phyloP scores from a whole-genome alignment of 2,797 vertebrate species.

The Characodon lateralis region DNA sequence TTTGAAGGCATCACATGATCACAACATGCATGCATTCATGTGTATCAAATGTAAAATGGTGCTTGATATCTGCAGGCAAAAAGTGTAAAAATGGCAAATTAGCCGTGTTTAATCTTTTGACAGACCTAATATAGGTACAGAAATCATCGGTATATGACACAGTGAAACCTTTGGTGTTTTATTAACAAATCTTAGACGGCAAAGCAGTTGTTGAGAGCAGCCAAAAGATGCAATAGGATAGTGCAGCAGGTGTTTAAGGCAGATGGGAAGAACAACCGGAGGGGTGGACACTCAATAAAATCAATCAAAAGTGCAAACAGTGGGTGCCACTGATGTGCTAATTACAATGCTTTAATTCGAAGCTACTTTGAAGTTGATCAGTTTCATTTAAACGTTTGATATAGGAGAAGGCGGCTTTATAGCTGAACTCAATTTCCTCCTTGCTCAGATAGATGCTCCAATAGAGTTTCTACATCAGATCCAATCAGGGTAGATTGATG shows the following conservation, averaged over 20 bases:
- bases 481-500: not conserved
- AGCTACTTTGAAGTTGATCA: slow-evolving; percentile 18
- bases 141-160: not conserved
- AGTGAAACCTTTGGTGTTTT: slow-evolving; percentile 10
- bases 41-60: slow-evolving; percentile 1
- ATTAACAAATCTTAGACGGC: slow-evolving; percentile 20
- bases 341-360: slow-evolving; percentile 21
- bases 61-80: not conserved
- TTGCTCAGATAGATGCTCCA: not conserved
- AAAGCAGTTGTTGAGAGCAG: slow-evolving; percentile 43
- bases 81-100: not conserved
- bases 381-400: slow-evolving; percentile 19
- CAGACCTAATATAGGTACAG: not conserved
- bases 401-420: not conserved
- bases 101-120: not conserved
- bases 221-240: slow-evolving; percentile 34
- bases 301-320: slow-evolving; percentile 34
- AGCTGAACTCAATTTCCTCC: slow-evolving; percentile 5
- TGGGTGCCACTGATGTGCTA: slow-evolving; percentile 16
- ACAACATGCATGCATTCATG: slow-evolving; percentile 5
- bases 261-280: slow-evolving; percentile 54
- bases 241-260: slow-evolving; percentile 57
- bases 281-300: slow-evolving; percentile 32
- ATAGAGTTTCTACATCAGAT: not conserved
- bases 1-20: slow-evolving; percentile 5